Base-by-base conservation (phyloP, 2,888 invertebrate genomes). In the Fissipunctia ypsillon region DNA sequence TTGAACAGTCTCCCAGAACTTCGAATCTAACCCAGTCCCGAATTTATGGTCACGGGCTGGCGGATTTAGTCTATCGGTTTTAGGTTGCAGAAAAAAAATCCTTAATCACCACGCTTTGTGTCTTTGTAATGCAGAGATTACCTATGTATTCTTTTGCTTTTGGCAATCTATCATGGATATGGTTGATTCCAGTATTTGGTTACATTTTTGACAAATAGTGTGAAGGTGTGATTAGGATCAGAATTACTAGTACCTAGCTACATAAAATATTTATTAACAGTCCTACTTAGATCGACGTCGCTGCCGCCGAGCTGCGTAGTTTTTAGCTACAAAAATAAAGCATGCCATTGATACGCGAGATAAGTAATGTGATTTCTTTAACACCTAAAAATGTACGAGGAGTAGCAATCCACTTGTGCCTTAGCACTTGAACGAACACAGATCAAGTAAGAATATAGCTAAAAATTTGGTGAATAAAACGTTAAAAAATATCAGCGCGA, bases 271-370 rank as follows among this genome's bases (percentile, higher is more conserved):
- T 25, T 43, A 28, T 7, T 22, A n/a, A 41, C 12, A 68, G 59
- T 19, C 45, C 45, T 65, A 64, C 28, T 71, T 41, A 56, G 57
- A 45, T 60, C n/a, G 25, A 50, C 41, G 59, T 54, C 41, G 54
- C 64, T 78, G 59, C 64, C 54, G 59, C 19, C 22, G 54, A n/a
- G 31, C n/a, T 31, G 25, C 52, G 57, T 45, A 41, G 57, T 43
- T 43, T 50, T 22, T 16, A 45, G 28, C 70, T 76, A 78, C 64
- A 60, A 76, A 78, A 75, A 75, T 67, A 67, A 76, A 76, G 19
- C 61, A 76, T 61, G n/a, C 48, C 35, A 35, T 35, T 31, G 14
- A 48, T 56, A 56, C 56, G 54, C 54, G 28, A 28, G 28, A 28
- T 28, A 54, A 54, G 16, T 28, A 28, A 54, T n/a, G 45, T 19